phyloP scores from a whole-genome alignment of 2,888 invertebrate species.

The Aphidoletes aphidimyza region DNA sequence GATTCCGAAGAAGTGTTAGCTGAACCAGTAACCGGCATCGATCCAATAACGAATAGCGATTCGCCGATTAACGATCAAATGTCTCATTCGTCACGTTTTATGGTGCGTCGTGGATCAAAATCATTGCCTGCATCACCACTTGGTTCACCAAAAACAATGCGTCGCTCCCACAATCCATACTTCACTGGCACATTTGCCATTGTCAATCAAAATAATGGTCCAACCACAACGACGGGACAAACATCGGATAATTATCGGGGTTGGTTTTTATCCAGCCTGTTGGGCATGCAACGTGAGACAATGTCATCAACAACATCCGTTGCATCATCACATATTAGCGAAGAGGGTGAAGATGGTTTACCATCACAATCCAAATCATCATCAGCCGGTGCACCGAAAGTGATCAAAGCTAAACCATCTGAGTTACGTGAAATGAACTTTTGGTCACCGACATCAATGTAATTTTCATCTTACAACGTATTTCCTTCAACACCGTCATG shows the following conservation, averaged over 20 bases:
- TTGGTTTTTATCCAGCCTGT: constrained; percentile 75
- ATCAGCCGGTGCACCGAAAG: constrained; percentile 63
- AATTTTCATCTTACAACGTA: constrained; percentile 59
- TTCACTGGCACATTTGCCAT: constrained; percentile 68
- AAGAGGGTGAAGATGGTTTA: constrained; percentile 66
- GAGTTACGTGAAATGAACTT: constrained; percentile 85
- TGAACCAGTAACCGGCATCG: neutral
- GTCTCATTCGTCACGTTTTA: constrained; percentile 59
- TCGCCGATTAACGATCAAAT: constrained; percentile 37
- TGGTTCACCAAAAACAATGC: constrained; percentile 68
- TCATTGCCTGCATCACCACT: constrained; percentile 78
- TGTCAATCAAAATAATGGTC: neutral
- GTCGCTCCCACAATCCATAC: constrained; percentile 69
- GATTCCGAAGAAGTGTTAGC: constrained; percentile 41
- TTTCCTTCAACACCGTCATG: neutral
- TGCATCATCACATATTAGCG: constrained; percentile 69
- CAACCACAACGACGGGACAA: neutral
- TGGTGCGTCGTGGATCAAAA: constrained; percentile 73
- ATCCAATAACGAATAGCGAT: constrained; percentile 35
- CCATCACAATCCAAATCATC: constrained; percentile 63
- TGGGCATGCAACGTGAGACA: constrained; percentile 74
- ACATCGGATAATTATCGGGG: constrained; percentile 63
- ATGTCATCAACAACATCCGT: constrained; percentile 67
- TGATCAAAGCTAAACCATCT: constrained; percentile 73
- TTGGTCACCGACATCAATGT: constrained; percentile 88